Conservation (phyloP, 2,113 vertebrate species). For the Pyxicephalus adspersus region DNA sequence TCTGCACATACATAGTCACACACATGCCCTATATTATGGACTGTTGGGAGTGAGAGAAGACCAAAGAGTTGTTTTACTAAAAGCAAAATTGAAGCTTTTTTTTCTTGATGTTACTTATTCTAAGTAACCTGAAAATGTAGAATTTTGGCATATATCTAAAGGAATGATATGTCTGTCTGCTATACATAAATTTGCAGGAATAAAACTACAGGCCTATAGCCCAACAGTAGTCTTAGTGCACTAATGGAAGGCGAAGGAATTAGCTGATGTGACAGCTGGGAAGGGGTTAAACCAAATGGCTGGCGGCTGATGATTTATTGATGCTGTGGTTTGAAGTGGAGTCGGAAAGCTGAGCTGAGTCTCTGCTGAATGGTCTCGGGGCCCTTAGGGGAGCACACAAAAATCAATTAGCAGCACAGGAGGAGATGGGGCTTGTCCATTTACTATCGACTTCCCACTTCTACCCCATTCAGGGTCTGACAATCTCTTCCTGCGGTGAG, state of each 20-base stretch:
- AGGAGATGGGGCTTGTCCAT: slow-evolving; percentile 24
- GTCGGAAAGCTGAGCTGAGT: slow-evolving; percentile 47
- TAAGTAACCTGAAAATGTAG: too few relatives aligned
- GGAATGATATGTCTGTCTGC: too few relatives aligned
- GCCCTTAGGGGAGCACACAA: not conserved
- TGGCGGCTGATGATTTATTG: slow-evolving; percentile 42
- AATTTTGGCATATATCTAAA: too few relatives aligned
- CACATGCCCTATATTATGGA: too few relatives aligned
- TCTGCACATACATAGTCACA: too few relatives aligned
- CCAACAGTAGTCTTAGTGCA: too few relatives aligned
- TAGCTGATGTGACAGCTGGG: not conserved
- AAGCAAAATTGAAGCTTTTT: too few relatives aligned
- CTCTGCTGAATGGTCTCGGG: slow-evolving; percentile 38
- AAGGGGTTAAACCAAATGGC: slow-evolving; percentile 38
- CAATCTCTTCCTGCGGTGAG: slow-evolving; percentile 32
- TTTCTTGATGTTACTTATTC: too few relatives aligned
- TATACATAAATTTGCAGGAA: too few relatives aligned
- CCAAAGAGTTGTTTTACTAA: too few relatives aligned
- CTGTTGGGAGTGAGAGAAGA: too few relatives aligned
- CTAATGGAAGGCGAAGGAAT: not conserved
- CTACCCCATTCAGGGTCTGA: slow-evolving; percentile 31
- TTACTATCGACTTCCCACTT: slow-evolving; percentile 46
- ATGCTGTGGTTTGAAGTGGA: slow-evolving; percentile 45
- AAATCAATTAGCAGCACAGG: slow-evolving; percentile 30
- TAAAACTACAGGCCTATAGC: too few relatives aligned